phyloP scores from a whole-genome alignment of 2,113 vertebrate genomes.

The Hyaena hyaena region DNA sequence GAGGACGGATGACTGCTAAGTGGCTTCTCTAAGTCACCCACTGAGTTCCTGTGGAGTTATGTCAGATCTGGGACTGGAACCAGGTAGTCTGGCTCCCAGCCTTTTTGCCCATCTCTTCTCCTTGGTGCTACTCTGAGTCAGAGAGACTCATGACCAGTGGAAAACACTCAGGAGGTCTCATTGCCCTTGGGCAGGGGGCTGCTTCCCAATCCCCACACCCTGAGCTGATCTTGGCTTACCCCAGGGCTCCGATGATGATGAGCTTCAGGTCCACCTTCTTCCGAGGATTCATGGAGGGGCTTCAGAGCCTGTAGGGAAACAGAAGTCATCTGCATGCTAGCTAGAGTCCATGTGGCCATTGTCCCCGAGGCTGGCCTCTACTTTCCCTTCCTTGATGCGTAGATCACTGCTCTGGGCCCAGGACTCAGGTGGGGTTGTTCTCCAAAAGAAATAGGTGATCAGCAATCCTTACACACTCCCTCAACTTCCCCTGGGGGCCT shows the following conservation, averaged over 20 bases:
- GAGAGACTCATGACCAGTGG: background rate
- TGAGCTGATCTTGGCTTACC: constrained; percentile 78
- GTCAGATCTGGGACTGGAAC: background rate
- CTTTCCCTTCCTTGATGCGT: background rate
- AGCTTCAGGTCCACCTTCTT: constrained; percentile 90
- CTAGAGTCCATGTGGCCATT: background rate
- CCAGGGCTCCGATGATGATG: constrained; percentile 89
- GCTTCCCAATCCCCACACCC: background rate
- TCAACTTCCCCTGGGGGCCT: background rate
- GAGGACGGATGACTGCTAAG: background rate
- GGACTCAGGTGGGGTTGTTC: background rate
- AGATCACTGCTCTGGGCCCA: background rate
- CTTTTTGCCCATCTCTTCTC: background rate
- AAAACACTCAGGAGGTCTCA: background rate
- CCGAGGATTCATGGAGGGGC: constrained; percentile 82
- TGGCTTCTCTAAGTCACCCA: background rate
- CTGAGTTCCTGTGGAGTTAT: background rate
- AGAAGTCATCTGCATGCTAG: background rate
- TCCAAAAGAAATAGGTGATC: background rate
- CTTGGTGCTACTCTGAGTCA: background rate
- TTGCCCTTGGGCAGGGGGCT: background rate
- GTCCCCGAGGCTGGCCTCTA: background rate
- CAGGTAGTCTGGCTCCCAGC: background rate
- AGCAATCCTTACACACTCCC: accelerated
- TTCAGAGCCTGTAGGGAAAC: constrained; percentile 68